These are phyloP conservation scores for Embiotoca jacksoni DNA, from an alignment of 2,113 vertebrate genomes.

Conservation along the genomic window DNA sequence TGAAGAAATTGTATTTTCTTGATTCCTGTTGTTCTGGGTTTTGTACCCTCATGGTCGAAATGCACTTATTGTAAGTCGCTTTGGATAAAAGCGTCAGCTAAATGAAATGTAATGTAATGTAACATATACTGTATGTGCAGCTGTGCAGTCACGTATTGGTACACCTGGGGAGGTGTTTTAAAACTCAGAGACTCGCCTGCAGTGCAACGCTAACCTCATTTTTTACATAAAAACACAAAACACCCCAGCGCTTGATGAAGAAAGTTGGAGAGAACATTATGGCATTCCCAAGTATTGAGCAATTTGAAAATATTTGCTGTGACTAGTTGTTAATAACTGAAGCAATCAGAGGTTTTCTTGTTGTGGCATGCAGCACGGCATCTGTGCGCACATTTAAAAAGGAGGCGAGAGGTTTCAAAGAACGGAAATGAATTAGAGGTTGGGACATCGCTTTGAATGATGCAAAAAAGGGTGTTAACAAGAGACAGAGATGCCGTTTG, in stretches of 20 bases:
- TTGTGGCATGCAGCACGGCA: slow-evolving; percentile 43
- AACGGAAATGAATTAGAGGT: neutral
- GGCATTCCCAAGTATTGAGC: slow-evolving; percentile 56
- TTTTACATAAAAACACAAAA: slow-evolving; percentile 4
- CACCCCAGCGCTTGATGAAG: slow-evolving; percentile 6
- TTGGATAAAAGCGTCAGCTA: too few relatives aligned
- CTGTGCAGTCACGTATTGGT: neutral
- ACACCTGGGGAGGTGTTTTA: slow-evolving; percentile 14
- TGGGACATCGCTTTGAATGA: slow-evolving; percentile 15
- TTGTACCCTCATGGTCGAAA: too few relatives aligned
- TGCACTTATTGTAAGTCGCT: too few relatives aligned
- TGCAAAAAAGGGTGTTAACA: slow-evolving; percentile 24
- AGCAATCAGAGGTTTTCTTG: slow-evolving; percentile 52
- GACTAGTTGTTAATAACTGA: slow-evolving; percentile 38
- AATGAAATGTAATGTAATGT: too few relatives aligned
- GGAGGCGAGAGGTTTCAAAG: neutral
- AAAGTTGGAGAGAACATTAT: slow-evolving; percentile 10
- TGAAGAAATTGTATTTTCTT: too few relatives aligned
- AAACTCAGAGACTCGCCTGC: neutral
- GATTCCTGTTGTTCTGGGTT: too few relatives aligned
- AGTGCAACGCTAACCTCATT: slow-evolving; percentile 7
- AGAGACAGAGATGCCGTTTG: neutral
- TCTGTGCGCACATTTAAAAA: slow-evolving; percentile 26
- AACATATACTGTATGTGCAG: neutral
- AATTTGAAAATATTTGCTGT: slow-evolving; percentile 47